phyloP scores from a whole-genome alignment of 2,797 vertebrate species.

The Percopsis omiscomaycus region DNA sequence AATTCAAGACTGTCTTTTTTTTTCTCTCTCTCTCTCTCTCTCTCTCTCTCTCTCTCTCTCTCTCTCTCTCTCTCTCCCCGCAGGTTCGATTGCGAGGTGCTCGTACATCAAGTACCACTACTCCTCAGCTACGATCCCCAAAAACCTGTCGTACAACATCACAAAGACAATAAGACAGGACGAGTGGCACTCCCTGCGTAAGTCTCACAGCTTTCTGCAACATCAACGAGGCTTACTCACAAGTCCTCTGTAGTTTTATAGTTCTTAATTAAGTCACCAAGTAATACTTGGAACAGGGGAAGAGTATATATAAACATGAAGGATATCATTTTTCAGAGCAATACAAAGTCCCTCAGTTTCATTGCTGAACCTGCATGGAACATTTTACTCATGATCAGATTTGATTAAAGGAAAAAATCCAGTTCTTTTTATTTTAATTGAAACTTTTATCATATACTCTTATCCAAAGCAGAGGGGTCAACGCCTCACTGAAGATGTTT shows the following conservation, averaged over 20 bases:
- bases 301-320: no score
- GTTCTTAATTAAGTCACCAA: no score
- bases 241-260: no score
- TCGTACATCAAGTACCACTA: conserved; percentile 99
- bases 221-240: no score
- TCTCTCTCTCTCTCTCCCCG: conserved; percentile 13
- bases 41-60: conserved; percentile 12
- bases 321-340: background rate
- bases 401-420: background rate
- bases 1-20: background rate
- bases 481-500: no score
- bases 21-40: conserved; percentile 6
- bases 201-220: conserved; percentile 69
- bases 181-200: conserved; percentile 97
- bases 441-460: background rate
- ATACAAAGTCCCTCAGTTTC: conserved; percentile 1
- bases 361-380: conserved; percentile 2
- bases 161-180: conserved; percentile 98
- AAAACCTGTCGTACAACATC: conserved; percentile 97
- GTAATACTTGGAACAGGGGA: no score
- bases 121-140: conserved; percentile 94
- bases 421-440: background rate
- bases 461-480: no score
- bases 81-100: conserved; percentile 85
- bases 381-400: background rate